Evolutionary conservation across 2,113 vertebrate genomes (phyloP).

Genomic region (Planiliza haematocheilus): DNA sequence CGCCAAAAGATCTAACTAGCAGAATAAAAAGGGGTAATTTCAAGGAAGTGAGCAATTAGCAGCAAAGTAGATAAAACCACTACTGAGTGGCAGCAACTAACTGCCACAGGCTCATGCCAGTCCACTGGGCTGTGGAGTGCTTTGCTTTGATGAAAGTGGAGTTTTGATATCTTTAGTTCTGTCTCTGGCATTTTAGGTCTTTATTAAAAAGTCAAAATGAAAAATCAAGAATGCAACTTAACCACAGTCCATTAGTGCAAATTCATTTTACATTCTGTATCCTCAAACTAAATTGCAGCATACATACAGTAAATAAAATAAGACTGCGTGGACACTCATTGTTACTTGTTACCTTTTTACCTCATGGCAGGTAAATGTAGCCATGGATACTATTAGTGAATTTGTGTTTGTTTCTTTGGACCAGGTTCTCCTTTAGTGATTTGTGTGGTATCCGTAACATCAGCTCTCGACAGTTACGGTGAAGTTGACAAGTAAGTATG

Average conservation of each 20-base stretch:
- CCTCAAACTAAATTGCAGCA: background rate
- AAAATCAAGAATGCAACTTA: no score
- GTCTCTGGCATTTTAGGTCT: background rate
- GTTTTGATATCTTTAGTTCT: background rate
- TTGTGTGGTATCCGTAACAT: slow-evolving; percentile 89
- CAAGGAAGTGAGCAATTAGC: slow-evolving; percentile 34
- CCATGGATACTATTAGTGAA: background rate
- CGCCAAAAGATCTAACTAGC: slow-evolving; percentile 8
- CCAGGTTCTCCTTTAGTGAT: slow-evolving; percentile 91
- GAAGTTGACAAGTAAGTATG: slow-evolving; percentile 88
- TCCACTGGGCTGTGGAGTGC: background rate
- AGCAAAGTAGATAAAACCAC: slow-evolving; percentile 16
- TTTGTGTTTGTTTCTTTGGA: slow-evolving; percentile 35
- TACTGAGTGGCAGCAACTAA: background rate
- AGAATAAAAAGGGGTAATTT: slow-evolving; percentile 14
- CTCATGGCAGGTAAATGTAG: background rate
- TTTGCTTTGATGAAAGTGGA: background rate
- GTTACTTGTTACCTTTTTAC: no score
- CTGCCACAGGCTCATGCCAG: background rate
- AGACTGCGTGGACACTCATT: background rate
- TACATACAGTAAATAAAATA: background rate
- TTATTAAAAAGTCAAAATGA: background rate
- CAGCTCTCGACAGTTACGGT: slow-evolving; percentile 89
- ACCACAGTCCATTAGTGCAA: no score
- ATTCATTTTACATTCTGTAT: no score